Percentiles rank a stretch among this genome's conserved stretches.
phyloP scores from a whole-genome alignment of 1,140 invertebrate genomes.

The Hycleus phaleratus region DNA sequence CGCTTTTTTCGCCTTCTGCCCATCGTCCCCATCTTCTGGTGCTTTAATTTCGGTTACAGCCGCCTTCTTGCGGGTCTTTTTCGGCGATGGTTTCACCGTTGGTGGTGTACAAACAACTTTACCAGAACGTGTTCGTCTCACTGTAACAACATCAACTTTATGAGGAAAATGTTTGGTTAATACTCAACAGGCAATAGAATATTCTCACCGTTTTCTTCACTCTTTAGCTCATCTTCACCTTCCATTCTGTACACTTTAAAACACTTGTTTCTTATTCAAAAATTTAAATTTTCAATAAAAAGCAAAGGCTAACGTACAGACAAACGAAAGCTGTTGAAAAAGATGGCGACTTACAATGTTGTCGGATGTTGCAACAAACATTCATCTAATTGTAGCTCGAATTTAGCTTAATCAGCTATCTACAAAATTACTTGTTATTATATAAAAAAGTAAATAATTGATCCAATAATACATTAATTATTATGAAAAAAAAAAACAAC shows the following conservation, averaged over 20 bases:
- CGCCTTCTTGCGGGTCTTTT: slow-evolving; percentile 34
- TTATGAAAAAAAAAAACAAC: no score
- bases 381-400: no score
- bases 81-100: slow-evolving; percentile 14
- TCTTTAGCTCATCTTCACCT: slow-evolving; percentile 2
- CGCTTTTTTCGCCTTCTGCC: slow-evolving; percentile 3
- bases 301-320: no score
- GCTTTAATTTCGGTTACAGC: slow-evolving; percentile 37
- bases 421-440: no score
- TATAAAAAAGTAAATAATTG: no score
- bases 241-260: slow-evolving; percentile 1
- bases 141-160: slow-evolving; percentile 8
- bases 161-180: neutral
- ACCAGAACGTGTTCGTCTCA: slow-evolving; percentile 31
- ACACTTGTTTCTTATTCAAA: neutral
- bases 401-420: no score
- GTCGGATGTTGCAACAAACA: no score
- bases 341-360: no score
- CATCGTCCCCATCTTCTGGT: slow-evolving; percentile 33
- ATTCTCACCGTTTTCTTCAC: slow-evolving; percentile 6
- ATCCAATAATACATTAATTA: no score
- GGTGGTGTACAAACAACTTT: slow-evolving; percentile 23
- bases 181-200: neutral
- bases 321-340: no score
- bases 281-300: no score